A percentile compares a stretch with the other conserved stretches of the same genome.
These are phyloP conservation scores for Sorex maritimensis DNA, from an alignment of 2,797 vertebrate genomes.

Conservation along the genomic window DNA sequence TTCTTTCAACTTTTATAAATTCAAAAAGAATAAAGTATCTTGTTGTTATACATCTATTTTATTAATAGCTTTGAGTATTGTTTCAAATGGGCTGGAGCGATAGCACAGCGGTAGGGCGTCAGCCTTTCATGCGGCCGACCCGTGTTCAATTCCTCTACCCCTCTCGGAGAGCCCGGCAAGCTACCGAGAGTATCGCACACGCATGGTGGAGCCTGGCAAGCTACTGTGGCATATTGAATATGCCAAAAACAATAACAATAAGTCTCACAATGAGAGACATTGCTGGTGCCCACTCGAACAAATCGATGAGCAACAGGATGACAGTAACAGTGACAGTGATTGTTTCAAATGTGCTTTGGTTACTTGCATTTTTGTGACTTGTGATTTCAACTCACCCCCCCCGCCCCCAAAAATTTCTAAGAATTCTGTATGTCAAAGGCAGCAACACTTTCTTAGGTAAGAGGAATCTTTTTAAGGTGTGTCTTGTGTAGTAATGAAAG, in stretches of 20 bases:
- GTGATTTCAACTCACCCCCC: background rate
- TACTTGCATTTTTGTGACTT: slow-evolving; percentile 8
- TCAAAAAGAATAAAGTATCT: slow-evolving; percentile 14
- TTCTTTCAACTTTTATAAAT: slow-evolving; percentile 12
- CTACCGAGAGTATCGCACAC: too few species aligned
- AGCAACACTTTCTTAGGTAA: background rate
- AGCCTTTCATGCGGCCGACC: too few species aligned
- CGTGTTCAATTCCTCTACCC: too few species aligned
- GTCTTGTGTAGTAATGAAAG: background rate
- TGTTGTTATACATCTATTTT: slow-evolving; percentile 7
- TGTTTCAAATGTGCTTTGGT: slow-evolving; percentile 7
- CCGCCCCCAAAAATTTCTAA: slow-evolving; percentile 30
- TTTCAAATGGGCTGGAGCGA: background rate
- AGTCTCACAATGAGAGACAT: too few species aligned
- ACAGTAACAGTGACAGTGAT: background rate
- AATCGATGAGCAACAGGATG: too few species aligned
- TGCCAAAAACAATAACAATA: too few species aligned
- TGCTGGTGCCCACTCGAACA: too few species aligned
- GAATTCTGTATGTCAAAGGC: background rate
- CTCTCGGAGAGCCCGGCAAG: too few species aligned
- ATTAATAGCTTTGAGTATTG: slow-evolving; percentile 20
- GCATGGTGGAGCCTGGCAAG: too few species aligned
- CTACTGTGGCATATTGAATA: too few species aligned
- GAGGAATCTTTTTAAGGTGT: background rate
- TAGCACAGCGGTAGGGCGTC: too few species aligned